Percentiles rank a stretch among this genome's conserved stretches.
phyloP scores from a whole-genome alignment of 2,797 vertebrate genomes.

The Thripadectes ignobilis region DNA sequence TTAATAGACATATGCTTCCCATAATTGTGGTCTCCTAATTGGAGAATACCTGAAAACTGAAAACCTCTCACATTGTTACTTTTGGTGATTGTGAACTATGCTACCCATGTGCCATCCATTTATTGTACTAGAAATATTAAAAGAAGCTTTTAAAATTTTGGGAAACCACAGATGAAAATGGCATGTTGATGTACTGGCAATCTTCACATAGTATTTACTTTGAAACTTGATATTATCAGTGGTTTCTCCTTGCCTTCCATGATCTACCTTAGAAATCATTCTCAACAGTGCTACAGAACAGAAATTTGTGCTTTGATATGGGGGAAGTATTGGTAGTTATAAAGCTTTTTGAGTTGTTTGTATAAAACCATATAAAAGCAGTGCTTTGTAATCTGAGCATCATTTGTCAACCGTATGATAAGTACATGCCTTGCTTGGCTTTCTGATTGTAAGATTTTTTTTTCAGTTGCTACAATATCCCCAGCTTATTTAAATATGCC shows the following conservation, averaged over 20 bases:
- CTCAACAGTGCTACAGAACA: background rate
- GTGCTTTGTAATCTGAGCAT: background rate
- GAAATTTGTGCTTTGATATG: background rate
- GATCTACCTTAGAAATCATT: background rate
- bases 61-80: background rate
- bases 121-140: background rate
- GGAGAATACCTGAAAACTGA: background rate
- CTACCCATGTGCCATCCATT: background rate
- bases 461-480: background rate
- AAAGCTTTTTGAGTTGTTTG: background rate
- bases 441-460: background rate
- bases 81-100: background rate
- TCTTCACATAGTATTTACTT: background rate
- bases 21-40: background rate
- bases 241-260: background rate
- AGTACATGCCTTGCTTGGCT: background rate
- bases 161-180: background rate
- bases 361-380: background rate
- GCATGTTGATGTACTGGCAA: background rate
- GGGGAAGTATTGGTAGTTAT: background rate
- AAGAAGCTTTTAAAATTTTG: background rate
- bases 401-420: background rate
- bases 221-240: background rate
- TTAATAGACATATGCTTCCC: background rate
- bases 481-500: background rate